A percentile compares a stretch with the other conserved stretches of the same genome.
These are phyloP conservation scores for Trissolcus japonicus DNA, from an alignment of 2,888 invertebrate genomes.

Conservation along the genomic window DNA sequence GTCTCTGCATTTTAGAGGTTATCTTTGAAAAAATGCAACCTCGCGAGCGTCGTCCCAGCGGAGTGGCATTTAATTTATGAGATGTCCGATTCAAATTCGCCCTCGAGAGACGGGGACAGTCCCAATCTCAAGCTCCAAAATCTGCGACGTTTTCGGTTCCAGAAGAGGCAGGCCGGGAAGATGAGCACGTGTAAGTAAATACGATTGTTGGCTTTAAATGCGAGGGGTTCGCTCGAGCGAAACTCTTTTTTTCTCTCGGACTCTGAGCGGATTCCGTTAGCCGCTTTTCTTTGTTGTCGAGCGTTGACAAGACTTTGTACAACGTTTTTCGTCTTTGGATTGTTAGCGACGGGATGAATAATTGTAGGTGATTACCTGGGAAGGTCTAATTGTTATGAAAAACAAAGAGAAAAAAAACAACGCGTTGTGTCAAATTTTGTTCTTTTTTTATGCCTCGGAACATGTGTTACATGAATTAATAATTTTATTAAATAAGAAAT, in stretches of 20 bases:
- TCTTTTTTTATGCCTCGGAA: too few relatives aligned
- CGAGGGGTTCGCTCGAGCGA: constrained; percentile 9
- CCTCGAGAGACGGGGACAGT: constrained; percentile 75
- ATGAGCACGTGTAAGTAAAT: constrained; percentile 59
- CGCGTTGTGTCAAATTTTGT: too few relatives aligned
- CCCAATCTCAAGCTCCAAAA: constrained; percentile 80
- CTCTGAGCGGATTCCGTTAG: neutral
- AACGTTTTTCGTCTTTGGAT: constrained; percentile 19
- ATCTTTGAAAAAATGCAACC: constrained; percentile 44
- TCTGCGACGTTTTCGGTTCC: constrained; percentile 83
- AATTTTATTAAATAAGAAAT: too few relatives aligned
- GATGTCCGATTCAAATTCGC: constrained; percentile 72
- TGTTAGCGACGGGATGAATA: neutral
- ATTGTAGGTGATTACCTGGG: too few relatives aligned
- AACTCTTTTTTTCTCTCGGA: neutral
- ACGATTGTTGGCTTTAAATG: neutral
- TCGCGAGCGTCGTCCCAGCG: constrained; percentile 38
- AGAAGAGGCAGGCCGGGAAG: constrained; percentile 80
- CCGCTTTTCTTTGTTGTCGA: constrained; percentile 28
- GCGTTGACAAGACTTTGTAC: neutral
- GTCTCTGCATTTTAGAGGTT: constrained; percentile 48
- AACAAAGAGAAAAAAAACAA: too few relatives aligned
- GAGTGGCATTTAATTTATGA: constrained; percentile 57
- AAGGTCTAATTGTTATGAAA: too few relatives aligned
- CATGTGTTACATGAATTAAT: too few relatives aligned